Evolutionary conservation across 2,797 vertebrate genomes (phyloP).

Genomic region (Rallus crepitans): DNA sequence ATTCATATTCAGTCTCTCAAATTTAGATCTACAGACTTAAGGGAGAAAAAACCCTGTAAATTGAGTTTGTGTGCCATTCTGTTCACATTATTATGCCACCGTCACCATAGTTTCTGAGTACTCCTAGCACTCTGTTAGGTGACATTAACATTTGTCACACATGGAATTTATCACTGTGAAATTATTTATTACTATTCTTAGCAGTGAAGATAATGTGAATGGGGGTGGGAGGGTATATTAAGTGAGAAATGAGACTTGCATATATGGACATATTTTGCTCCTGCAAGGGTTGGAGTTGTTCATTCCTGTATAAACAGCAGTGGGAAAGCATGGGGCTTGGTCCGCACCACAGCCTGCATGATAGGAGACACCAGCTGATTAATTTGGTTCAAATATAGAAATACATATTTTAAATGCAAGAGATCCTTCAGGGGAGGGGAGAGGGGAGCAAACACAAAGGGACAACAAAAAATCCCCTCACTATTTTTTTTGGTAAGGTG

Average conservation of each 20-base stretch:
- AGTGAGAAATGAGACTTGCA: constrained; percentile 37
- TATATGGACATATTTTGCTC: constrained; percentile 28
- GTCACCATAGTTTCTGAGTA: constrained; percentile 58
- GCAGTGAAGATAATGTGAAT: constrained; percentile 40
- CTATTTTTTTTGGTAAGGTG: background rate
- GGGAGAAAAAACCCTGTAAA: background rate
- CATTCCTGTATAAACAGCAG: background rate
- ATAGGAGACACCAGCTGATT: background rate
- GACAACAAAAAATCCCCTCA: background rate
- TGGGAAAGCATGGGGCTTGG: background rate
- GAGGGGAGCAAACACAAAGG: background rate
- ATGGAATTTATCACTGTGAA: constrained; percentile 54
- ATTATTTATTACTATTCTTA: constrained; percentile 73
- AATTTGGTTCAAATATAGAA: constrained; percentile 3
- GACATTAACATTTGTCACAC: constrained; percentile 64
- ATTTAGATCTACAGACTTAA: constrained; percentile 9
- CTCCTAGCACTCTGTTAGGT: constrained; percentile 45
- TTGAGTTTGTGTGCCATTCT: constrained; percentile 17
- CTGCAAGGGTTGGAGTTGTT: background rate
- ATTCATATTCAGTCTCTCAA: background rate
- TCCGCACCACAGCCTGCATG: background rate
- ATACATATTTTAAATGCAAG: background rate
- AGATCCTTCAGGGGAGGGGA: background rate
- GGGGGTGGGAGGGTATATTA: background rate
- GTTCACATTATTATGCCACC: constrained; percentile 38